Conservation (phyloP, 1,140 invertebrate species). For the Adoxophyes honmai region DNA sequence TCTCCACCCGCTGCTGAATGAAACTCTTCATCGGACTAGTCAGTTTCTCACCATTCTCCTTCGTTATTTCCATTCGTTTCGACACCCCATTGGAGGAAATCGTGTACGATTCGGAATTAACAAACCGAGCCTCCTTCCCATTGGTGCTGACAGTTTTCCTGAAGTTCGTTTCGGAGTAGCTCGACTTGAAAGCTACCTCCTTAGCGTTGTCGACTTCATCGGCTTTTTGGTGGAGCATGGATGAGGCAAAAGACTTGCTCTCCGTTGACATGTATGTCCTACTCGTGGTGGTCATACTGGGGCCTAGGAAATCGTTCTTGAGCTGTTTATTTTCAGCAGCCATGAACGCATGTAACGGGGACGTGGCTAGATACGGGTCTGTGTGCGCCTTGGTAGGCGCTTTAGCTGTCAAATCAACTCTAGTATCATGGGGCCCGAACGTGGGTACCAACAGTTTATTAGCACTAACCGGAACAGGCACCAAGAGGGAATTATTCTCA, state of each 20-base stretch:
- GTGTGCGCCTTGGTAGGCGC: slow-evolving; percentile 73
- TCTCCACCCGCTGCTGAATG: slow-evolving; percentile 91
- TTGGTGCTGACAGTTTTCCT: slow-evolving; percentile 58
- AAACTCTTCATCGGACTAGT: slow-evolving; percentile 85
- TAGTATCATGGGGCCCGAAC: slow-evolving; percentile 68
- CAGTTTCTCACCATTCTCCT: slow-evolving; percentile 68
- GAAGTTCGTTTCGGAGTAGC: slow-evolving; percentile 73
- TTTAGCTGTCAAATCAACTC: slow-evolving; percentile 65
- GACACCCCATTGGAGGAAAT: slow-evolving; percentile 66
- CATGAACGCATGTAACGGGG: slow-evolving; percentile 64
- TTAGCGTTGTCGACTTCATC: slow-evolving; percentile 65
- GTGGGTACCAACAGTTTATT: slow-evolving; percentile 69
- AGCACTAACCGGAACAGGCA: slow-evolving; percentile 72
- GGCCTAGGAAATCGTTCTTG: slow-evolving; percentile 66
- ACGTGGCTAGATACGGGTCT: slow-evolving; percentile 56
- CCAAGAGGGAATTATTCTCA: slow-evolving; percentile 76
- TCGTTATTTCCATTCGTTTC: slow-evolving; percentile 66
- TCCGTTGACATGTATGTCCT: slow-evolving; percentile 59
- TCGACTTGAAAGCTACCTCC: slow-evolving; percentile 66
- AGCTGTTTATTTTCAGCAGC: slow-evolving; percentile 68
- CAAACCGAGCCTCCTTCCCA: slow-evolving; percentile 49
- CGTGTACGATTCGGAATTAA: slow-evolving; percentile 65
- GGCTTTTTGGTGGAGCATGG: slow-evolving; percentile 57
- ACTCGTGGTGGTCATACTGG: slow-evolving; percentile 63
- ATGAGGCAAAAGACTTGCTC: slow-evolving; percentile 60